Evolutionary conservation across 2,113 vertebrate species (phyloP).

Genomic region (Otolemur garnettii): DNA sequence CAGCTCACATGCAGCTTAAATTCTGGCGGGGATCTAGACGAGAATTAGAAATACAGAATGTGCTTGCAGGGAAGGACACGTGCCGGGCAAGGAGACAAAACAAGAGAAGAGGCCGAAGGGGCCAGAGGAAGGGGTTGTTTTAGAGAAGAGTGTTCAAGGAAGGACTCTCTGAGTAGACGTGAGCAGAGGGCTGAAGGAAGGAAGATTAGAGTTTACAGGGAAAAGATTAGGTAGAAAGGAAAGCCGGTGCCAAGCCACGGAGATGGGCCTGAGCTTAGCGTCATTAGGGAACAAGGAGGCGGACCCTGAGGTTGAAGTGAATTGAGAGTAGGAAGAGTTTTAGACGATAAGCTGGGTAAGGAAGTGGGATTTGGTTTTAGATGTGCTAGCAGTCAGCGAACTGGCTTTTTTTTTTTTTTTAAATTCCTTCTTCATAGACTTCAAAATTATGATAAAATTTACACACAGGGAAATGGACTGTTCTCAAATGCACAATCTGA

Average conservation of each 20-base stretch:
- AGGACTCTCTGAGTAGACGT: not conserved
- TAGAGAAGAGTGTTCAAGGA: not conserved
- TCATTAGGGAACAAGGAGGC: not conserved
- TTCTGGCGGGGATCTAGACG: not conserved
- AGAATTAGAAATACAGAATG: not conserved
- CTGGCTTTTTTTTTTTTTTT: not conserved
- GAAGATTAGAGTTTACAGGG: not conserved
- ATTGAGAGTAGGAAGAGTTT: not conserved
- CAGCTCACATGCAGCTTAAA: not conserved
- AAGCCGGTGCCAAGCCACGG: not conserved
- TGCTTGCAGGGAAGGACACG: not conserved
- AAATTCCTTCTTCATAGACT: not conserved
- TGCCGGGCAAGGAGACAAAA: not conserved
- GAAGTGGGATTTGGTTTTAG: not conserved
- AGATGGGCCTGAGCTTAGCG: not conserved
- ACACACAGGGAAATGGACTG: not conserved
- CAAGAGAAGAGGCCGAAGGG: not conserved
- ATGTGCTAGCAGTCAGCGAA: not conserved
- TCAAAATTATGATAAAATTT: not conserved
- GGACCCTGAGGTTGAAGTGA: not conserved
- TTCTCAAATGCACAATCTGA: not conserved
- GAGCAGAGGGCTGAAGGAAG: not conserved
- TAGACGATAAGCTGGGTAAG: accelerated
- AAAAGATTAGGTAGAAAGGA: not conserved
- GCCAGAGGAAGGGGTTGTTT: not conserved